phyloP scores from a whole-genome alignment of 1,140 invertebrate species.

The Gerris buenoi region DNA sequence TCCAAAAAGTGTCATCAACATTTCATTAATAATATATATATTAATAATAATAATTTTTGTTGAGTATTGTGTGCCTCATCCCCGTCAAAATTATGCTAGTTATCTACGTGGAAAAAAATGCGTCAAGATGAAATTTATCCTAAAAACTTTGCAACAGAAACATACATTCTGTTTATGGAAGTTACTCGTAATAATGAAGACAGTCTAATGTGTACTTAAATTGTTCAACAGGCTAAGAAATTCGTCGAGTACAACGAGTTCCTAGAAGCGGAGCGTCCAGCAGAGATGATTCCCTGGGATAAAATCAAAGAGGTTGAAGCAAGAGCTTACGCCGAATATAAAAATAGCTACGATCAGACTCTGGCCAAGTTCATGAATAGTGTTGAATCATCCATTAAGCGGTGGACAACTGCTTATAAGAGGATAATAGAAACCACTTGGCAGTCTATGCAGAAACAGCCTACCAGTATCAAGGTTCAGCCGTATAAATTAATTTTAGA shows the following conservation, averaged over 20 bases:
- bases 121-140: no score
- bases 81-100: no score
- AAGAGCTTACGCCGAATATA: background rate
- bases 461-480: background rate
- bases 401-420: background rate
- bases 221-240: background rate
- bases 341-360: background rate
- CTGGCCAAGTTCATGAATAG: background rate
- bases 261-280: background rate
- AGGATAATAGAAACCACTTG: background rate
- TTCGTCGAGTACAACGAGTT: background rate
- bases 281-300: background rate
- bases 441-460: background rate
- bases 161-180: no score
- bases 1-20: no score
- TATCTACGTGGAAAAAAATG: no score
- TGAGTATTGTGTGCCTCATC: no score
- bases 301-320: background rate
- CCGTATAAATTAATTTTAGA: no score
- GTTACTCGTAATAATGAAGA: no score
- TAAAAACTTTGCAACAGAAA: no score
- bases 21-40: no score
- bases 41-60: no score
- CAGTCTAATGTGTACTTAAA: no score
- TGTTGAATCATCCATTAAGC: background rate